These are phyloP conservation scores for Tamias sibiricus DNA, from an alignment of 2,113 vertebrate species.

Conservation along the genomic window DNA sequence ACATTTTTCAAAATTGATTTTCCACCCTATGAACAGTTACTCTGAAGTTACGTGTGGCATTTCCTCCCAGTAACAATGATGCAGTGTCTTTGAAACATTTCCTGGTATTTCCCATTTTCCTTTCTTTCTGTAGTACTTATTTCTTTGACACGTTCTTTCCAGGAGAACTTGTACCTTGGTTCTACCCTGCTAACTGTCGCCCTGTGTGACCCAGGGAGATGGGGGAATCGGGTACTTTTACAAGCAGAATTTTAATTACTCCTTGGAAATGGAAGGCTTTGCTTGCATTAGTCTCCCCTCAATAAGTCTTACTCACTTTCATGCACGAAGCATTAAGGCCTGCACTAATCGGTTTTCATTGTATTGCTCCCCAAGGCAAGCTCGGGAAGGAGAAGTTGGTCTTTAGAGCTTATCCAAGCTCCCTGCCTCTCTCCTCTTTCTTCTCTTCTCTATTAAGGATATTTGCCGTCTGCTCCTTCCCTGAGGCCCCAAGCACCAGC, in stretches of 20 bases:
- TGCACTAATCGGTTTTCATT: constrained; percentile 55
- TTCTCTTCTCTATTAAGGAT: constrained; percentile 38
- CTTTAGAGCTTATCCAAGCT: constrained; percentile 70
- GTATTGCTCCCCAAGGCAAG: constrained; percentile 73
- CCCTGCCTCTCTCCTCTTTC: neutral
- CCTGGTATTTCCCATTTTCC: constrained; percentile 57
- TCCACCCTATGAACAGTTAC: constrained; percentile 83
- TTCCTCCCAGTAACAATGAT: constrained; percentile 80
- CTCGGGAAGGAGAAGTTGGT: constrained; percentile 66
- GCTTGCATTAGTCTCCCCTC: constrained; percentile 71
- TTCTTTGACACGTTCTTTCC: constrained; percentile 71
- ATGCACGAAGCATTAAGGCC: constrained; percentile 54
- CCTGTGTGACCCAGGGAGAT: neutral
- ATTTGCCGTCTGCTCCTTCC: constrained; percentile 5
- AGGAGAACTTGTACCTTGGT: neutral
- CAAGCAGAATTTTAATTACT: constrained; percentile 52
- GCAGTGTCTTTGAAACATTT: constrained; percentile 75
- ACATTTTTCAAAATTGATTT: constrained; percentile 89
- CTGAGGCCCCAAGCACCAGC: neutral
- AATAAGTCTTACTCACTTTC: constrained; percentile 75
- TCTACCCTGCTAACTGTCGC: neutral
- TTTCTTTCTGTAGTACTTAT: constrained; percentile 58
- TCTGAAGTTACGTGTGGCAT: constrained; percentile 76
- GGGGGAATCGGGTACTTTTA: constrained; percentile 6
- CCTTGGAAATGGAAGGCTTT: constrained; percentile 57